A percentile compares a stretch with the other conserved stretches of the same genome.
Evolutionary conservation across 2,113 vertebrate genomes (phyloP).

Genomic region (Poeciliopsis occidentalis): DNA sequence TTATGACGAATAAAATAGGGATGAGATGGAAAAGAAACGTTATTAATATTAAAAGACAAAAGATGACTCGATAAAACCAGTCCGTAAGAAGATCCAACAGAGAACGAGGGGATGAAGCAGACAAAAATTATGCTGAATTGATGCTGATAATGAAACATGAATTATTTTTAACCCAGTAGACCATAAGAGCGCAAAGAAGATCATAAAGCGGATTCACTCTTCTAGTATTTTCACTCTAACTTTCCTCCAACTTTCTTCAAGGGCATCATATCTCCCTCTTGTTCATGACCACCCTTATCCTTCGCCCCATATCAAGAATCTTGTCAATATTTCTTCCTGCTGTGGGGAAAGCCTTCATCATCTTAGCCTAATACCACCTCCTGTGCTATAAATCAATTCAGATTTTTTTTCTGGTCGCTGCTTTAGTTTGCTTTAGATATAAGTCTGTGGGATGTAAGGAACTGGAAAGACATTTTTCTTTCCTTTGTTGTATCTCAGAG

Average conservation of each 20-base stretch:
- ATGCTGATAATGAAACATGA: neutral
- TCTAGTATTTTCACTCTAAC: neutral
- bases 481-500: neutral
- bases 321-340: neutral
- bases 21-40: neutral
- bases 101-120: neutral
- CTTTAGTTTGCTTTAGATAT: neutral
- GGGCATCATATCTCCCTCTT: neutral
- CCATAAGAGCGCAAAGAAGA: neutral
- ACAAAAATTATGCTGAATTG: neutral
- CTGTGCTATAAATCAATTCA: neutral
- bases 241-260: neutral
- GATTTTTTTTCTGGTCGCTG: neutral
- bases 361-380: slow-evolving; percentile 1
- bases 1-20: neutral
- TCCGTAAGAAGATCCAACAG: neutral
- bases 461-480: neutral
- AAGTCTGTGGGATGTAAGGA: neutral
- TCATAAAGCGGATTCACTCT: slow-evolving; percentile 9
- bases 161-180: neutral
- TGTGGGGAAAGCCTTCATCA: neutral
- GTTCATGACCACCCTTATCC: neutral
- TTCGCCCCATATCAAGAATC: neutral
- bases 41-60: too few species aligned
- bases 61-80: too few species aligned